phyloP scores from a whole-genome alignment of 2,888 invertebrate species.

The Dascillus cervinus region DNA sequence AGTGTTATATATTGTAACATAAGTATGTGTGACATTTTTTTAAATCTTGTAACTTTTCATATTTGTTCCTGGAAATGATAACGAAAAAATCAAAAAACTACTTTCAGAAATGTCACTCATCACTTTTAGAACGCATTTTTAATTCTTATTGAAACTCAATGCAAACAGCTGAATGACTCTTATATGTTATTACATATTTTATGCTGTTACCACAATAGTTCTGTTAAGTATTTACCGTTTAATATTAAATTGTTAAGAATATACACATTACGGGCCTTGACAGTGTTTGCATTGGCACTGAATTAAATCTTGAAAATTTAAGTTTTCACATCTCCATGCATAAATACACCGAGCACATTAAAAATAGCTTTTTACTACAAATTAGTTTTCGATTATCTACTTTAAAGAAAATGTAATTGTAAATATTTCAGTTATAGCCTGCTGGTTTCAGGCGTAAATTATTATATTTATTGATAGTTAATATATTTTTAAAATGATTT shows the following conservation, averaged over 20 bases:
- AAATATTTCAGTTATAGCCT: too few species aligned
- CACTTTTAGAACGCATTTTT: conserved; percentile 19
- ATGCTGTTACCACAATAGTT: conserved; percentile 30
- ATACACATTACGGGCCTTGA: conserved; percentile 37
- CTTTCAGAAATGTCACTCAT: conserved; percentile 40
- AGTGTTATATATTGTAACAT: conserved; percentile 33
- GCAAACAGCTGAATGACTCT: conserved; percentile 12
- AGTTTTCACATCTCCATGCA: too few species aligned
- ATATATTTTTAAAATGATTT: conserved; percentile 3
- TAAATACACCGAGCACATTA: too few species aligned
- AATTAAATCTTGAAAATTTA: too few species aligned
- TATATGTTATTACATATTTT: conserved; percentile 24
- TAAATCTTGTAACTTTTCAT: conserved; percentile 10
- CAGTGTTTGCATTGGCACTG: conserved; percentile 30
- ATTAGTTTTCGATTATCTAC: too few species aligned
- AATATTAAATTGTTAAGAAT: conserved; percentile 38
- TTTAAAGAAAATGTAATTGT: too few species aligned
- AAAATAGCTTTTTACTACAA: too few species aligned
- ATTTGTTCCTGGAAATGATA: too few species aligned
- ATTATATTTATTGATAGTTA: conserved; percentile 1
- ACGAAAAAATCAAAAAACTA: too few species aligned
- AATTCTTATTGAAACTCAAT: conserved; percentile 13
- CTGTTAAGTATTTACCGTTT: conserved; percentile 27
- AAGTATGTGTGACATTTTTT: conserved; percentile 42
- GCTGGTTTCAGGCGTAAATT: conserved; percentile 17